Conservation (phyloP, 2,113 vertebrate species). For the Eretmochelys imbricata region DNA sequence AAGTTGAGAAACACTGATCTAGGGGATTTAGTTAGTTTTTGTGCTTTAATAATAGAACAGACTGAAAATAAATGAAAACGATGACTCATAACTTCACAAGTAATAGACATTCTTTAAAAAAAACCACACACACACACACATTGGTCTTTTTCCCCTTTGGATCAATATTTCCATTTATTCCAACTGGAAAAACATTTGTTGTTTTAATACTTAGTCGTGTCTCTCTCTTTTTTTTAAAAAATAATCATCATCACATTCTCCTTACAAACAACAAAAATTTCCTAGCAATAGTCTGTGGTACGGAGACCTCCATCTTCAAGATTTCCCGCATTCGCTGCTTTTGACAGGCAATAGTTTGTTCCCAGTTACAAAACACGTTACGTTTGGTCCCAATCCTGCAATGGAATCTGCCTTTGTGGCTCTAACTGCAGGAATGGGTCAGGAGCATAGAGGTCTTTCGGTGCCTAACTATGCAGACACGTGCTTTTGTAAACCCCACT, state of each 20-base stretch:
- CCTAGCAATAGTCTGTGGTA: constrained; percentile 71
- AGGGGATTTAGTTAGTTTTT: neutral
- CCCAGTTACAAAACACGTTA: neutral
- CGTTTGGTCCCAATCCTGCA: neutral
- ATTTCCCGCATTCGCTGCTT: constrained; percentile 63
- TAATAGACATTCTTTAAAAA: neutral
- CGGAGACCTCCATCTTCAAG: constrained; percentile 66
- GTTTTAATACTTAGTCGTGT: constrained; percentile 66
- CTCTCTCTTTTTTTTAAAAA: neutral
- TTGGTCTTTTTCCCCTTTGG: constrained; percentile 61
- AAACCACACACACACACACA: neutral
- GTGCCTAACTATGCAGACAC: neutral
- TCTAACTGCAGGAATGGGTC: neutral
- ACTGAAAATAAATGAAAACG: neutral
- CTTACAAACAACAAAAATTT: constrained; percentile 73
- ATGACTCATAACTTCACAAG: neutral
- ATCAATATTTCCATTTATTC: constrained; percentile 69
- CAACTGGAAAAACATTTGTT: constrained; percentile 57
- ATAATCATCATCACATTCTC: constrained; percentile 75
- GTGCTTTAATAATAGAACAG: neutral
- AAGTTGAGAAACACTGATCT: neutral
- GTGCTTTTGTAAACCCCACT: too few relatives aligned
- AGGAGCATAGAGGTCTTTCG: neutral
- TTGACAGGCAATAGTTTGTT: neutral
- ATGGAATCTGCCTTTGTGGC: neutral